Evolutionary conservation across 2,888 invertebrate genomes (phyloP), one percentile per base, ranked within the genome.

Genomic region (Pilophorus perplexus): DNA sequence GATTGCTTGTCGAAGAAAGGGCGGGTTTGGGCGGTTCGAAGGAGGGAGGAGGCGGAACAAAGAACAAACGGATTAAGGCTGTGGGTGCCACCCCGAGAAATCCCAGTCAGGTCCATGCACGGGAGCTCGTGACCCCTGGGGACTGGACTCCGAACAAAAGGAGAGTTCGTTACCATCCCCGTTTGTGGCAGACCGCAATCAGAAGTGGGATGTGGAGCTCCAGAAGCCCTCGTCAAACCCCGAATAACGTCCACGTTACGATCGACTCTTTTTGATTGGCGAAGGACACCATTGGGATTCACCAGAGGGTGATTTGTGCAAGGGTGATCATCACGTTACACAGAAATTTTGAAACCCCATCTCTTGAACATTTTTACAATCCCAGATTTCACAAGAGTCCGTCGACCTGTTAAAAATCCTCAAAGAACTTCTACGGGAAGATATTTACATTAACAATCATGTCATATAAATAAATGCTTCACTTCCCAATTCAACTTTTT

Each of bases 91-190:
- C n/a, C n/a, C n/a, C n/a, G n/a, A n/a, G n/a, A n/a, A n/a, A n/a
- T n/a, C n/a, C 23, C 23, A 46, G 46, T 46, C 46, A 22, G 44
- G 44, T n/a, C n/a, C n/a, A n/a, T 44, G 50, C 23, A 10, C 50
- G 27, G 50, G 27, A 50, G 50, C 50, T 52, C 52, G 52, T 52
- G 52, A 52, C 52, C 52, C 52, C 52, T 14, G 6, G n/a, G n/a
- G n/a, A n/a, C n/a, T n/a, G n/a, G 28, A 16, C 27, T 27, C 18
- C 27, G 28, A 52, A 52, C 52, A 52, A 52, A 52, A 52, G 33
- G 27, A 27, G 52, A 52, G 52, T 52, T 52, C 52, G 52, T 52
- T 52, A 52, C 52, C 52, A 28, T 52, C 52, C n/a, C n/a, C 46
- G 33, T 28, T 52, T 52, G 52, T 52, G 52, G 28, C 27, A 28